These are phyloP conservation scores for Cyclopterus lumpus DNA, from an alignment of 2,797 vertebrate species.

Conservation along the genomic window DNA sequence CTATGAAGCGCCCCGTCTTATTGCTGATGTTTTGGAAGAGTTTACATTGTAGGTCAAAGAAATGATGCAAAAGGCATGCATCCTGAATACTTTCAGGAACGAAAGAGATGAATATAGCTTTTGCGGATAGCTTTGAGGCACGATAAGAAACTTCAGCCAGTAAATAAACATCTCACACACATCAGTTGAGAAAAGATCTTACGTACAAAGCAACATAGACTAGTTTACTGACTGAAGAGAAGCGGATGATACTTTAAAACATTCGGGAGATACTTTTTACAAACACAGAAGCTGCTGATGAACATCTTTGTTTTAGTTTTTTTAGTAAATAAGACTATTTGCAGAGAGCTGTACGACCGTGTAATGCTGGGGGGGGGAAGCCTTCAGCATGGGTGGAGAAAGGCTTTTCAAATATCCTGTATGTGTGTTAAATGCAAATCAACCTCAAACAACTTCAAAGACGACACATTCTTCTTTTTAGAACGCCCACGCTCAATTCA, in stretches of 20 bases:
- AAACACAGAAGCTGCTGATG: neutral
- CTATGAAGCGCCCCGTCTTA: slow-evolving; percentile 3
- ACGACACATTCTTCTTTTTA: neutral
- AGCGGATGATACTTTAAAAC: neutral
- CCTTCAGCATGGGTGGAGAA: slow-evolving; percentile 5
- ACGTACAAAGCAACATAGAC: neutral
- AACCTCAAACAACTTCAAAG: slow-evolving; percentile 19
- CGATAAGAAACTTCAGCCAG: neutral
- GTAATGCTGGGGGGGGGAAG: neutral
- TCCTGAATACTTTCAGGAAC: slow-evolving; percentile 22
- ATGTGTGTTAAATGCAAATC: slow-evolving; percentile 27
- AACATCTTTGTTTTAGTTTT: slow-evolving; percentile 10
- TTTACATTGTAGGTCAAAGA: slow-evolving; percentile 11
- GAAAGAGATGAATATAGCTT: neutral
- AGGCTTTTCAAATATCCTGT: slow-evolving; percentile 6
- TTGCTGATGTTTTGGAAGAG: neutral
- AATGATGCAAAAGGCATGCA: neutral
- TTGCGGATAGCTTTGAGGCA: neutral
- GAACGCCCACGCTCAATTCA: neutral
- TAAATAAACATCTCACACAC: neutral
- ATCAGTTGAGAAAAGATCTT: neutral
- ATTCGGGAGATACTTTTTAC: neutral
- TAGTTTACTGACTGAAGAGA: neutral
- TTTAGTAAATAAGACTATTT: slow-evolving; percentile 18
- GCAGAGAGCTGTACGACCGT: slow-evolving; percentile 25